These are phyloP conservation scores for Potorous gilbertii DNA, from an alignment of 2,797 vertebrate genomes.

Conservation along the genomic window DNA sequence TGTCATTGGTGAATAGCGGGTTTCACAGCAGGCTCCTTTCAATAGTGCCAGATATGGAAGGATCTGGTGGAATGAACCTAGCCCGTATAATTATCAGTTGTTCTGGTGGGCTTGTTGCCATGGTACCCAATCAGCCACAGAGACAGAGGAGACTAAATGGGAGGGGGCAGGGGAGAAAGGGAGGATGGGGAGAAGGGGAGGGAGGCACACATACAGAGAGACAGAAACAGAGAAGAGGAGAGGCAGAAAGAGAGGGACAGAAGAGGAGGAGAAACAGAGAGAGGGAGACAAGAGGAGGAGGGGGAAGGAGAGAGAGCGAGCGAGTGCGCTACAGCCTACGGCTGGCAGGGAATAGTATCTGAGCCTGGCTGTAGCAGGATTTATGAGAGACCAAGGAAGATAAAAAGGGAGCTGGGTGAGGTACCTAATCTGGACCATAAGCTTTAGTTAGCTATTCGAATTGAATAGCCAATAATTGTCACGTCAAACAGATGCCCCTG, in stretches of 20 bases:
- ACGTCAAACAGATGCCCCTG: neutral
- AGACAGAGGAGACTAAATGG: constrained; percentile 6
- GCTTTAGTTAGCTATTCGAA: neutral
- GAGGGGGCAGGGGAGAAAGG: neutral
- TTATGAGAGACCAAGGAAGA: neutral
- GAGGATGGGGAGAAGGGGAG: too few relatives aligned
- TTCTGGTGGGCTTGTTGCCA: neutral
- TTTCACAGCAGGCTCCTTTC: neutral
- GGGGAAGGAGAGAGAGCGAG: neutral
- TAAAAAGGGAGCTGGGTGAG: neutral
- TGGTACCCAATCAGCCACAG: neutral
- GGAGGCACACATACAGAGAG: too few relatives aligned
- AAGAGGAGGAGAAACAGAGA: neutral
- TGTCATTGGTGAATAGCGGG: neutral
- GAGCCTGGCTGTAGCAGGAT: neutral
- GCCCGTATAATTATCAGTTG: neutral
- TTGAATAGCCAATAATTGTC: neutral
- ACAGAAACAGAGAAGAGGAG: too few relatives aligned
- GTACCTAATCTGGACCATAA: neutral
- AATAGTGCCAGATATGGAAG: constrained; percentile 9
- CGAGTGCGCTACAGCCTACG: neutral
- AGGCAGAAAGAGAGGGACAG: too few relatives aligned
- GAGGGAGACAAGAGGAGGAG: neutral
- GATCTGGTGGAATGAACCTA: constrained; percentile 27
- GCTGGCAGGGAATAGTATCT: neutral